phyloP scores from a whole-genome alignment of 1,140 invertebrate species.

The Aleiodes sp. region DNA sequence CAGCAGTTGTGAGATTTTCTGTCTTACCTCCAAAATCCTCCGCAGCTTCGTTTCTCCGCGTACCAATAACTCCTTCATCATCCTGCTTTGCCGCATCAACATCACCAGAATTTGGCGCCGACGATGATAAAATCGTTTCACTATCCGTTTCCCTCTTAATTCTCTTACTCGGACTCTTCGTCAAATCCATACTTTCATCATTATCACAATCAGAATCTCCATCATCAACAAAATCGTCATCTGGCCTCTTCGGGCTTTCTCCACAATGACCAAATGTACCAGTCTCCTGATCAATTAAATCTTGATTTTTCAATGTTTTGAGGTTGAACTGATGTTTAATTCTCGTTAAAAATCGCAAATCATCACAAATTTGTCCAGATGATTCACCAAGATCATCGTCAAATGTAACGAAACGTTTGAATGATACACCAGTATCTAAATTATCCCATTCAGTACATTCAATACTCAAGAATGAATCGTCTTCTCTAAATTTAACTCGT shows the following conservation, averaged over 20 bases:
- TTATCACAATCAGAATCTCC: too few species aligned
- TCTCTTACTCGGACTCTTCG: too few species aligned
- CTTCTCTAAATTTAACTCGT: slow-evolving; percentile 50
- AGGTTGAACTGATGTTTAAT: slow-evolving; percentile 18
- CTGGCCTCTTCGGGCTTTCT: neutral
- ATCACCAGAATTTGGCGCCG: too few species aligned
- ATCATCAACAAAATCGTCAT: slow-evolving; percentile 11
- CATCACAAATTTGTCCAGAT: neutral
- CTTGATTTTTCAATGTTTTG: neutral
- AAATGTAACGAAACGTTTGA: slow-evolving; percentile 53
- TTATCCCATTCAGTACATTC: slow-evolving; percentile 45
- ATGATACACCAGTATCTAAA: slow-evolving; percentile 41
- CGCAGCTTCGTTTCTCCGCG: too few species aligned
- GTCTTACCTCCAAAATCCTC: too few species aligned
- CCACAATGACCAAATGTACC: neutral
- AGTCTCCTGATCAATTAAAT: neutral
- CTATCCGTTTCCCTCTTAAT: too few species aligned
- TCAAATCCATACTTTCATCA: too few species aligned
- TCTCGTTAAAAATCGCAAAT: neutral
- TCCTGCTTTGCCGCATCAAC: too few species aligned
- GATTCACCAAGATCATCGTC: slow-evolving; percentile 48
- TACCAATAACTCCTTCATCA: too few species aligned
- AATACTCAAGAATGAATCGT: slow-evolving; percentile 46
- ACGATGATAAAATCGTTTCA: too few species aligned
- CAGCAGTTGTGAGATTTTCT: too few species aligned